Evolutionary conservation across 2,797 vertebrate genomes (phyloP), one percentile per base, ranked within the genome.

Genomic region (Cuculus canorus): DNA sequence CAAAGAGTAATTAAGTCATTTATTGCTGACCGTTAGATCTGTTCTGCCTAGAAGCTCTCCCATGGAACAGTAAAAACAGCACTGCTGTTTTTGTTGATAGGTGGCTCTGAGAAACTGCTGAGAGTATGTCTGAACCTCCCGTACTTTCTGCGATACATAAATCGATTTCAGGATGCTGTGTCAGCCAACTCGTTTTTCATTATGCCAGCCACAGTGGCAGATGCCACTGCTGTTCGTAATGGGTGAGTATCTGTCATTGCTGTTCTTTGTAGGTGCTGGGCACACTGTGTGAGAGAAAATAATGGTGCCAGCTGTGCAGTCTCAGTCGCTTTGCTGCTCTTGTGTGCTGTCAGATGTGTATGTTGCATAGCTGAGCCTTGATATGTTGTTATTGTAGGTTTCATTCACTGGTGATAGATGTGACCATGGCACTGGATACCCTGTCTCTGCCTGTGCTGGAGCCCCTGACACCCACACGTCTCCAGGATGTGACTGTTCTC

Each of bases 151-250:
- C 98, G 99, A 92, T 99, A 99, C 97, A 99, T 99, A 96, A 99
- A 99, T 97, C 98, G 99, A 30, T 99, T 99, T 95, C 99, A 99
- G 97, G 99, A 99, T 33, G 99, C 99, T 0, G 99, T 99, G 69
- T 98, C 99, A 4, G 99, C 99, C 93, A 99, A 99, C 96, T 99
- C 99, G 14, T 99, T 99, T 97, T 99, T 99, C 90, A 99, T 99
- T 96, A 99, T 99, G 99, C 99, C 99, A 3, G 99, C 99, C 48
- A 99, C 99, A 0, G 99, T 99, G 76, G 99, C 99, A 12, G 99
- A 99, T 54, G 99, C 99, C 96, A 99, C 99, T 11, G 99, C 99
- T 50, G 99, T 99, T 82, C 99, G 99, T 60, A 99, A 99, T 16
- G 99, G 99, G 99, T 99, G 96, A 97, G 97, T 25, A n/a, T 27